Evolutionary conservation across 1,140 invertebrate species (phyloP), one percentile per base, ranked within the genome.

Genomic region (Leptinotarsa defecta): DNA sequence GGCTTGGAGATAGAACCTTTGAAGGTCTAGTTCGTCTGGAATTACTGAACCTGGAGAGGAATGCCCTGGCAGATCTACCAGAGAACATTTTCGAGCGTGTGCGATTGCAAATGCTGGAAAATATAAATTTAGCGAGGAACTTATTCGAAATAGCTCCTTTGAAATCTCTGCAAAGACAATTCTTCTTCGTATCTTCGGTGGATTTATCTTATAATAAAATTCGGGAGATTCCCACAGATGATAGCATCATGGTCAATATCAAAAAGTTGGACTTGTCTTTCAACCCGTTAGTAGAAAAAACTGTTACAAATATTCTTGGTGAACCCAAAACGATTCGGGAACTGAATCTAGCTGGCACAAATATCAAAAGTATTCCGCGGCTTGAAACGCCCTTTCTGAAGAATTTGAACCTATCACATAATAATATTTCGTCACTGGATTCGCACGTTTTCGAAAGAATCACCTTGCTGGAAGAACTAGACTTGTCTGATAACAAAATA

Each of bases 371-470:
- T 5, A 84, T 96, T 4, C 87, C 89, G 0, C 89, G 91, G 57
- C 83, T 97, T 20, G 96, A 97, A 87, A 96, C 94, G 34, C 95
- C 95, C 6, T 97, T 97, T 82, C 87, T 97, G 52, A 90, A 92
- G 76, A 86, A 87, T 73, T 85, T 97, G n/a, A 96, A 97, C 86
- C 82, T 97, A 8, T 95, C 94, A 0, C 85, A 89, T 43, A 97
- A 97, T 83, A 89, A 90, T 64, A 91, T 97, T 34, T 86, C 86
- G 1, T 86, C 88, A 49, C 86, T 97, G 8, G 87, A 89, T 19
- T 86, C 91, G 6, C 89, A 89, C 73, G 88, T 91, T 2, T 93
- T 97, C 81, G 90, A 94, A 76, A 86, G 94, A 15, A 91, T 94
- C 0, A 95, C 93, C 4, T 86, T 95, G 62, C 83, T 97, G 15